Evolutionary conservation across 92 coral and sea anemone species (phyloP).

Genomic region (Isaurus tuberculatus): DNA sequence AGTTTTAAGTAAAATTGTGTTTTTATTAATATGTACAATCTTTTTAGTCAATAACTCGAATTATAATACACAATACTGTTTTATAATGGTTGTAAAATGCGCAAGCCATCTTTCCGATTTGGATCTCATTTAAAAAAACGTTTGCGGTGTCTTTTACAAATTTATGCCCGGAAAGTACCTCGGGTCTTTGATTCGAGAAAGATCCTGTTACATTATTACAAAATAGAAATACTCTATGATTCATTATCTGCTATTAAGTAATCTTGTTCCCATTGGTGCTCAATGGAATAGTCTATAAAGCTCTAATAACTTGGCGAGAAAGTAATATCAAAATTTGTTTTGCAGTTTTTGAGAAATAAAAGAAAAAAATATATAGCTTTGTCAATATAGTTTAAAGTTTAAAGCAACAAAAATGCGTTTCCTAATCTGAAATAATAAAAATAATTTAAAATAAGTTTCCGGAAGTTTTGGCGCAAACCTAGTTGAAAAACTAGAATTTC

Average conservation of each 20-base stretch:
- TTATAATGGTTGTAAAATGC: neutral
- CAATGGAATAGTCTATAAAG: neutral
- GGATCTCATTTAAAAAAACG: conserved; percentile 2
- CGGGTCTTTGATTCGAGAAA: conserved; percentile 3
- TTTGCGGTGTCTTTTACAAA: conserved; percentile 41
- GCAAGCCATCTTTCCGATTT: neutral
- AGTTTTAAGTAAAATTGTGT: neutral
- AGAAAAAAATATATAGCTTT: conserved; percentile 3
- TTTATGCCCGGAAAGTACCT: conserved; percentile 31
- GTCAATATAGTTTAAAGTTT: neutral
- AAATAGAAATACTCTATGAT: conserved; percentile 20
- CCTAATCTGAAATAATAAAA: neutral
- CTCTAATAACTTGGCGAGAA: conserved; percentile 30
- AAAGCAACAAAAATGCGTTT: neutral
- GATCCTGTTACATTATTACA: conserved; percentile 34
- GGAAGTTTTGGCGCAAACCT: too few relatives aligned
- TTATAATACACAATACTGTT: neutral
- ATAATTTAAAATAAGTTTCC: too few relatives aligned
- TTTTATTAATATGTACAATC: conserved; percentile 15
- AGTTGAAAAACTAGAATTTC: neutral
- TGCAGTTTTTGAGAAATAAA: conserved; percentile 12
- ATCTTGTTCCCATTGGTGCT: conserved; percentile 20
- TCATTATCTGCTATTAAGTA: conserved; percentile 35
- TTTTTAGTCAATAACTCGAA: conserved; percentile 16
- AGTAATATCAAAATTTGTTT: conserved; percentile 38